Base-by-base conservation (phyloP, 1,140 invertebrate genomes). In the Scylla paramamosain region DNA sequence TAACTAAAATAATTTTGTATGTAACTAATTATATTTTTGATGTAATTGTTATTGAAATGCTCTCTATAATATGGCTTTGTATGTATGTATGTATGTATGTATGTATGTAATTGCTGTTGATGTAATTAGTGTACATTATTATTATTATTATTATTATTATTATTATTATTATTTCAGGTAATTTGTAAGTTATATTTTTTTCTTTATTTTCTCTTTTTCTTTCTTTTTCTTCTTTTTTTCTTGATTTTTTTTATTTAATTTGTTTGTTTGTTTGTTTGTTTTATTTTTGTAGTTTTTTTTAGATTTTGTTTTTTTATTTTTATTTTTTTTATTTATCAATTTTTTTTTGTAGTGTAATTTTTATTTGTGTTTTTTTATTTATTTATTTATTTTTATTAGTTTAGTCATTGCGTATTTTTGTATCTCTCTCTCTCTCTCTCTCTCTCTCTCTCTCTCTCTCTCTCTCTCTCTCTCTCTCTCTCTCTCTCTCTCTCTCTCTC, bases 1-100 rank as follows among this genome's bases (percentile, higher is more conserved):
- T 10, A 46, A 28, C 31, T 52, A 32, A n/a, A n/a, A n/a, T n/a
- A n/a, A n/a, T n/a, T n/a, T 10, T 48, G 46, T 90, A 48, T 48
- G 14, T 48, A 29, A 16, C 10, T 77, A 77, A 12, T 12, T 28
- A 88, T 88, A 39, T 29, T 12, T 10, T 39, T 12, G 12, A 14
- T 88, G 14, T 39, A 28, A 16, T 10, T 29, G 29, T 29, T 16
- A 10, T 16, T 88, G 86, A 12, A 14, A 14, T 90, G 29, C 32
- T 29, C 29, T 4, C 4, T n/a, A 14, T 29, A 7, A 48, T 12
- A 39, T 25, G 20, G 25, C 25, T 83, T 8, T 90, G 32, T 90
- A 89, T 89, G 31, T 89, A 89, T 89, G 39, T 89, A 89, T 89
- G 39, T 89, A 89, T 89, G 39, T 89, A 89, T 89, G 39, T 89